phyloP scores from a whole-genome alignment of 2,113 vertebrate species.

The Trematomus loennbergii region DNA sequence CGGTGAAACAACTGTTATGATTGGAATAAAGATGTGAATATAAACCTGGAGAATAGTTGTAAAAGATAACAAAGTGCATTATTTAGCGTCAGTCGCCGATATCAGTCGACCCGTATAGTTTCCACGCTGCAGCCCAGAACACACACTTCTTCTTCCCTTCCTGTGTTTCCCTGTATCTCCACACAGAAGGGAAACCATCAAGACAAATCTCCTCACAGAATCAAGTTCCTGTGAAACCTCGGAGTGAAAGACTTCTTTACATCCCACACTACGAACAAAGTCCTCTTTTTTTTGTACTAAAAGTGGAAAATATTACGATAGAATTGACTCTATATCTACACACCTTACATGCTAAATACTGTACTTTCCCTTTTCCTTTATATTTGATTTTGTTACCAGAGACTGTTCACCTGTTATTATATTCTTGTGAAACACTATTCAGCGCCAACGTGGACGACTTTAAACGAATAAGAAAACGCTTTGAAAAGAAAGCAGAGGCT shows the following conservation, averaged over 20 bases:
- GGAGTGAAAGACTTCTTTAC: constrained; percentile 45
- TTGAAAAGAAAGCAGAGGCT: no score
- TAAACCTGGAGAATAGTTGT: no score
- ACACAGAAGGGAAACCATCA: constrained; percentile 34
- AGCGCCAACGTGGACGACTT: constrained; percentile 10
- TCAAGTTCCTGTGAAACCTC: constrained; percentile 35
- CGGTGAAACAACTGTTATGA: no score
- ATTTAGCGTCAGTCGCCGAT: constrained; percentile 3
- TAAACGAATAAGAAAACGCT: neutral
- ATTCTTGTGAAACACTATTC: constrained; percentile 24
- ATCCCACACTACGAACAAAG: constrained; percentile 59
- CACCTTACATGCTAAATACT: constrained; percentile 66
- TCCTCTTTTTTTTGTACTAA: constrained; percentile 61
- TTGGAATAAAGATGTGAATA: no score
- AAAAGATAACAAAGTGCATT: no score
- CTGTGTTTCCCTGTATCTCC: neutral
- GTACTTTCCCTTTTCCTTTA: constrained; percentile 18
- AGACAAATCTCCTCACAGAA: constrained; percentile 44
- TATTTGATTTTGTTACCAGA: constrained; percentile 43
- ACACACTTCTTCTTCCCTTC: neutral
- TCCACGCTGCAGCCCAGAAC: constrained; percentile 44
- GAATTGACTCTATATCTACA: constrained; percentile 58
- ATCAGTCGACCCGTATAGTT: constrained; percentile 46
- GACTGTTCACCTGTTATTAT: constrained; percentile 21
- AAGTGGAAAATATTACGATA: constrained; percentile 75